phyloP scores from a whole-genome alignment of 1,140 invertebrate species.

The Gonioctena quinquepunctata region DNA sequence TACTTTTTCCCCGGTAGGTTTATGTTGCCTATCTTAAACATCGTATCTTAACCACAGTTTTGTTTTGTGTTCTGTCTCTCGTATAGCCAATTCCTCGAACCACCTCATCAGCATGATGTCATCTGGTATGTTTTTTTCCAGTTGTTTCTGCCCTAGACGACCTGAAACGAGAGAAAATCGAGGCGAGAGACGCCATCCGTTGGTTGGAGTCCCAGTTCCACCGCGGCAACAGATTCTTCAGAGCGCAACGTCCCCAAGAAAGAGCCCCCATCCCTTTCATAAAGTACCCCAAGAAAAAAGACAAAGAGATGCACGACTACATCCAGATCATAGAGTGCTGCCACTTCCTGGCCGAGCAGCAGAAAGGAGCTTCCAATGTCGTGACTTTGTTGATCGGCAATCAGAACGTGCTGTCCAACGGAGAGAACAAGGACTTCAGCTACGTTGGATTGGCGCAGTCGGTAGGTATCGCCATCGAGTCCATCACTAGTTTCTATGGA shows the following conservation, averaged over 20 bases:
- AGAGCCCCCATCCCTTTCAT: slow-evolving; percentile 72
- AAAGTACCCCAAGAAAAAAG: slow-evolving; percentile 73
- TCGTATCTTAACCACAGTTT: too few species aligned
- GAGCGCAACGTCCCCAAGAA: slow-evolving; percentile 81
- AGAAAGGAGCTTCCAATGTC: slow-evolving; percentile 59
- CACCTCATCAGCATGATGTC: too few species aligned
- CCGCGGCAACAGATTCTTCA: slow-evolving; percentile 79
- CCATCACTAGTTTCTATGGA: slow-evolving; percentile 66
- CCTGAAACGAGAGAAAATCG: slow-evolving; percentile 75
- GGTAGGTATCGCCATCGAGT: slow-evolving; percentile 68
- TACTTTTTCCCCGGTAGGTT: too few species aligned
- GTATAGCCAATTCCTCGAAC: too few species aligned
- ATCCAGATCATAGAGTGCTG: slow-evolving; percentile 75
- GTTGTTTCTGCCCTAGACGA: slow-evolving; percentile 86
- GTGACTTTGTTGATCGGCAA: slow-evolving; percentile 66
- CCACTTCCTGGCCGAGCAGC: slow-evolving; percentile 68
- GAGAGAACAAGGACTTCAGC: slow-evolving; percentile 50
- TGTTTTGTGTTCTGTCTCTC: too few species aligned
- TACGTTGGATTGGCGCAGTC: slow-evolving; percentile 61
- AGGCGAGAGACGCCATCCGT: slow-evolving; percentile 85
- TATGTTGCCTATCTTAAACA: too few species aligned
- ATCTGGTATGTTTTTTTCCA: slow-evolving; percentile 60
- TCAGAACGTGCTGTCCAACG: slow-evolving; percentile 45
- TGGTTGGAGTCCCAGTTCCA: slow-evolving; percentile 88
- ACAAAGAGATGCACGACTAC: slow-evolving; percentile 69